phyloP scores from a whole-genome alignment of 2,113 vertebrate genomes.

The Dipodomys stephensi region DNA sequence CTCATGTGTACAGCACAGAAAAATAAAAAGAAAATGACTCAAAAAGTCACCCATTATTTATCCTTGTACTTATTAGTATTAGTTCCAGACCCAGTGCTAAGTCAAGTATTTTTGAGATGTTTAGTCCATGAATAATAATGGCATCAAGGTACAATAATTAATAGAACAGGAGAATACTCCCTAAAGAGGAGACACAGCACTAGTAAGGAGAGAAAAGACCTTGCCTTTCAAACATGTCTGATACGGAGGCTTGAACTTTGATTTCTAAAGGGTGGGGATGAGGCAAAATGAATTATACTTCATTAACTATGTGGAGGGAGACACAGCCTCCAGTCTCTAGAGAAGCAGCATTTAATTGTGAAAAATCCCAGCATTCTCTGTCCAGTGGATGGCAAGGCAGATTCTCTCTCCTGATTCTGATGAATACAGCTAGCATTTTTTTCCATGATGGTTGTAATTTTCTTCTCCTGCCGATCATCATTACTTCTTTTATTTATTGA shows the following conservation, averaged over 20 bases:
- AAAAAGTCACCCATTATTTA: slow-evolving; percentile 59
- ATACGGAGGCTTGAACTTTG: slow-evolving; percentile 86
- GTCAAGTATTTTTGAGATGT: slow-evolving; percentile 86
- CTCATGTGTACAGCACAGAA: slow-evolving; percentile 37
- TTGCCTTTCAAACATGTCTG: slow-evolving; percentile 83
- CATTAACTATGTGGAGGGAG: slow-evolving; percentile 81
- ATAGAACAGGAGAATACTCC: slow-evolving; percentile 86
- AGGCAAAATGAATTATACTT: slow-evolving; percentile 85
- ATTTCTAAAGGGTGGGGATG: slow-evolving; percentile 83
- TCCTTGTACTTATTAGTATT: slow-evolving; percentile 85
- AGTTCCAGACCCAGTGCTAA: slow-evolving; percentile 86
- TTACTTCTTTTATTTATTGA: slow-evolving; percentile 82
- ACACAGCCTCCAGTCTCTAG: slow-evolving; percentile 76
- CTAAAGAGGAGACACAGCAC: slow-evolving; percentile 81
- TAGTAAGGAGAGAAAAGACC: slow-evolving; percentile 75
- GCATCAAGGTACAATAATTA: slow-evolving; percentile 85
- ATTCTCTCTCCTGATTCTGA: slow-evolving; percentile 45
- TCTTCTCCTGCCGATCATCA: slow-evolving; percentile 71
- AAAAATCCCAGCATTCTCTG: slow-evolving; percentile 77
- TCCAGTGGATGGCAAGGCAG: slow-evolving; percentile 50
- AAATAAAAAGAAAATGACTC: neutral
- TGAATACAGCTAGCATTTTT: slow-evolving; percentile 72
- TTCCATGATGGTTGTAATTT: slow-evolving; percentile 63
- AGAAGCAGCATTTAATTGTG: slow-evolving; percentile 81
- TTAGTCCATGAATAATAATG: slow-evolving; percentile 86